Evolutionary conservation across 1,140 invertebrate genomes (phyloP).

Genomic region (Brachionus angularis): DNA sequence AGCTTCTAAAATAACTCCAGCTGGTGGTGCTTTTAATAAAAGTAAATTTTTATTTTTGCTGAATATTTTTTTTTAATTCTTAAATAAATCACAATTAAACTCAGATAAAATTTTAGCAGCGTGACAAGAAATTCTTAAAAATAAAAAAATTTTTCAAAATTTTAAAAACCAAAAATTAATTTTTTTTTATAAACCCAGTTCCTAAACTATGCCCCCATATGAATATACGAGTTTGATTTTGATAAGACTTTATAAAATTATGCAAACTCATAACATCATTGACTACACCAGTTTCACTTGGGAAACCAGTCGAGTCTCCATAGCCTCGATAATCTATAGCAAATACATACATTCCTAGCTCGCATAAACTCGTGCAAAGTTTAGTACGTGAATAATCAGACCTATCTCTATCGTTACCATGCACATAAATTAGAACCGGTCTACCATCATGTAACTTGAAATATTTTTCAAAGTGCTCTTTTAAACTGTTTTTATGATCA

Average conservation of each 20-base stretch:
- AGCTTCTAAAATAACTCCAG: conserved; percentile 39
- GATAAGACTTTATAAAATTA: conserved; percentile 7
- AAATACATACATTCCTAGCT: conserved; percentile 63
- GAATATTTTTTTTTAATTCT: background rate
- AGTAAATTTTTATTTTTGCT: background rate
- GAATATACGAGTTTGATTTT: background rate
- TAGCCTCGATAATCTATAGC: conserved; percentile 91
- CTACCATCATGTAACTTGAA: background rate
- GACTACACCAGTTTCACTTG: conserved; percentile 68
- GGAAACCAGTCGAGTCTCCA: conserved; percentile 81
- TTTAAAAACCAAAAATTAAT: background rate
- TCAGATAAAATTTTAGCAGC: conserved; percentile 33
- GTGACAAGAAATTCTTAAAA: conserved; percentile 34
- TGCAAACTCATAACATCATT: conserved; percentile 34
- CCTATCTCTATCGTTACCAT: conserved; percentile 32
- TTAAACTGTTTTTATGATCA: background rate
- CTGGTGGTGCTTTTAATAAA: background rate
- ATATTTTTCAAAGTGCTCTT: conserved; percentile 39
- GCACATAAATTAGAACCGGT: conserved; percentile 27
- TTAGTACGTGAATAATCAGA: conserved; percentile 7
- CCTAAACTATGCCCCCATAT: conserved; percentile 40
- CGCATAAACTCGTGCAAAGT: background rate
- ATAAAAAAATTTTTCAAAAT: too few species aligned
- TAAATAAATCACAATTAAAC: background rate
- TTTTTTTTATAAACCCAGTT: conserved; percentile 17